Conservation (phyloP, 1,140 invertebrate species). For the Pseudomyrmex dendroicus region DNA sequence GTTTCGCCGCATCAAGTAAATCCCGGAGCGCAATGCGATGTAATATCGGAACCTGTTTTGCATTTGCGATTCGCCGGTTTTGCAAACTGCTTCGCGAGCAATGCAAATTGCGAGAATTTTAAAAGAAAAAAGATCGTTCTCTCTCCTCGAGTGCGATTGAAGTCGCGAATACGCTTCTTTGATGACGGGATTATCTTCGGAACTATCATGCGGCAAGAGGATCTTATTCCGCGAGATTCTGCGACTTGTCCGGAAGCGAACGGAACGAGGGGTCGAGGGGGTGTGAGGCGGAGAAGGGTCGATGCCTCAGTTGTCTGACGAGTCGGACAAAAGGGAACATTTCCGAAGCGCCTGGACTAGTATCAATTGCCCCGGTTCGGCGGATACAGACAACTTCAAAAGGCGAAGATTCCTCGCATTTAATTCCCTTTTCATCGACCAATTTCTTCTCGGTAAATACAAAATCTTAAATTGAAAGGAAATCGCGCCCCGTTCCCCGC, state of each 20-base stretch:
- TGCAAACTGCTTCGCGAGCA: neutral
- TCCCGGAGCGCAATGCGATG: neutral
- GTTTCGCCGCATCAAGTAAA: neutral
- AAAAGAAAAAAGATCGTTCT: neutral
- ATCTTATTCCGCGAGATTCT: neutral
- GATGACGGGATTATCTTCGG: constrained; percentile 23
- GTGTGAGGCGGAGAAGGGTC: neutral
- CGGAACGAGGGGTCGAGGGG: neutral
- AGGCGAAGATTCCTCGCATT: constrained; percentile 17
- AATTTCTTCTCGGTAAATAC: constrained; percentile 63
- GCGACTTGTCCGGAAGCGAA: constrained; percentile 11
- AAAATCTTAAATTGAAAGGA: constrained; percentile 60
- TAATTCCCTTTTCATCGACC: constrained; percentile 59
- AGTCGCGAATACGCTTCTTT: constrained; percentile 55
- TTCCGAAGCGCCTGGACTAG: constrained; percentile 49
- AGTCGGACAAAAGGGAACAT: constrained; percentile 64
- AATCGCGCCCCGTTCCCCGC: neutral
- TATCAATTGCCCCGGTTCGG: constrained; percentile 63
- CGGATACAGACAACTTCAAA: constrained; percentile 61
- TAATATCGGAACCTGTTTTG: constrained; percentile 20
- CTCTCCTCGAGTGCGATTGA: neutral
- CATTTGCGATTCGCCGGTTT: constrained; percentile 5
- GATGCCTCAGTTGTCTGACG: constrained; percentile 61
- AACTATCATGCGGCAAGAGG: constrained; percentile 3
- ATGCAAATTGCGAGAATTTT: constrained; percentile 4